These are phyloP conservation scores for Toxostoma redivivum DNA, from an alignment of 2,113 vertebrate genomes.

Conservation along the genomic window DNA sequence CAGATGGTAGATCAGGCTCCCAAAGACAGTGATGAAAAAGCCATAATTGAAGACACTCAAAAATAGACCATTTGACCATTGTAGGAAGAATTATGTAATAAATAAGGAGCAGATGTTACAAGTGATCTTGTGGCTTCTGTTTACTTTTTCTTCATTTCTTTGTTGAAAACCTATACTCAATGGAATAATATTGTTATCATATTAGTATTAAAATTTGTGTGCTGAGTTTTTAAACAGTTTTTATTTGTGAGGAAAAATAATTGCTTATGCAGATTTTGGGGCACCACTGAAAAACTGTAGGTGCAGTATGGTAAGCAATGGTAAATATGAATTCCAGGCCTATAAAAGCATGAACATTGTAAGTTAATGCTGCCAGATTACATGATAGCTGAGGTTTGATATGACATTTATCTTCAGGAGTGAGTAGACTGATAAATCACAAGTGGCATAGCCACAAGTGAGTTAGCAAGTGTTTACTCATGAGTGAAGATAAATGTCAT, in stretches of 20 bases:
- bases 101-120: background rate
- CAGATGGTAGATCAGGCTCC: background rate
- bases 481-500: constrained; percentile 68
- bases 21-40: background rate
- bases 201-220: background rate
- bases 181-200: background rate
- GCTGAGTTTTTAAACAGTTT: background rate
- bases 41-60: background rate
- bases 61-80: background rate
- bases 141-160: background rate
- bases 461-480: constrained; percentile 68
- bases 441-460: constrained; percentile 71
- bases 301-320: background rate
- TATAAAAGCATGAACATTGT: constrained; percentile 32
- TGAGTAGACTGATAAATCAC: constrained; percentile 69
- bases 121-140: background rate
- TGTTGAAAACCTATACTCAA: background rate
- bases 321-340: background rate
- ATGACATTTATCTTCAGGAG: constrained; percentile 70
- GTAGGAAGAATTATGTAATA: background rate
- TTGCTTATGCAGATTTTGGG: background rate
- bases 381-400: constrained; percentile 64
- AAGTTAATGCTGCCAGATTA: constrained; percentile 65
- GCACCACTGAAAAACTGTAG: background rate
- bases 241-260: background rate